Evolutionary conservation across 2,113 vertebrate species (phyloP), one percentile per base, ranked within the genome.

Genomic region (Indicator indicator): DNA sequence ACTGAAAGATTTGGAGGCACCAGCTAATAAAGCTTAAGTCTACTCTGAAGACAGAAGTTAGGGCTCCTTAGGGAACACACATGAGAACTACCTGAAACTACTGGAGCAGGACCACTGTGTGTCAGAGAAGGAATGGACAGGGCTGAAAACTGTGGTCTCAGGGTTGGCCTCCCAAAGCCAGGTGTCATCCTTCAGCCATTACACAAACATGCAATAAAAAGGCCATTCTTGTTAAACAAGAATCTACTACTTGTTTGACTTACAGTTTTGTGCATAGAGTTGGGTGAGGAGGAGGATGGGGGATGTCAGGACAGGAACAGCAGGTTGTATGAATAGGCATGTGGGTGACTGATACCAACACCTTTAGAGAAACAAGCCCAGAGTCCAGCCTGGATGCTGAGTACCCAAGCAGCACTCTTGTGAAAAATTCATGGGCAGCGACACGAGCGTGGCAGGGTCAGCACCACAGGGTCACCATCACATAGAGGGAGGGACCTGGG

Each of bases 211-310:
- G 1, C 30, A 36, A 11, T 5, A 60, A 32, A 38, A 64, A 60
- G 12, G 5, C 6, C 5, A 9, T 6, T 16, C 83, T 88, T 44
- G n/a, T n/a, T n/a, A n/a, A 7, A 50, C 55, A 30, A 78, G 33
- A 87, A 79, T 8, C 18, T 21, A 21, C 27, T 18, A 1, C 15
- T 27, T 28, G 19, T 19, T 48, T 0, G 1, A 15, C 38, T 46
- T 30, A 46, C 38, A 46, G 2, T 11, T 40, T 33, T 33, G 9
- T 16, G 14, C 0, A 0, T 2, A 8, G 27, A 74, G 17, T 0
- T 56, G 38, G 38, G 30, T 2, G 9, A 19, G 32, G 16, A 93
- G 32, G 40, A 82, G 15, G 5, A 92, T 40, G 56, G 24, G 27
- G 26, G 26, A 42, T 0, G 0, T 0, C 28, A 90, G 46, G 42